Percentiles rank a stretch among this genome's conserved stretches.
Evolutionary conservation across 2,113 vertebrate genomes (phyloP).

Genomic region (Nematolebias whitei): DNA sequence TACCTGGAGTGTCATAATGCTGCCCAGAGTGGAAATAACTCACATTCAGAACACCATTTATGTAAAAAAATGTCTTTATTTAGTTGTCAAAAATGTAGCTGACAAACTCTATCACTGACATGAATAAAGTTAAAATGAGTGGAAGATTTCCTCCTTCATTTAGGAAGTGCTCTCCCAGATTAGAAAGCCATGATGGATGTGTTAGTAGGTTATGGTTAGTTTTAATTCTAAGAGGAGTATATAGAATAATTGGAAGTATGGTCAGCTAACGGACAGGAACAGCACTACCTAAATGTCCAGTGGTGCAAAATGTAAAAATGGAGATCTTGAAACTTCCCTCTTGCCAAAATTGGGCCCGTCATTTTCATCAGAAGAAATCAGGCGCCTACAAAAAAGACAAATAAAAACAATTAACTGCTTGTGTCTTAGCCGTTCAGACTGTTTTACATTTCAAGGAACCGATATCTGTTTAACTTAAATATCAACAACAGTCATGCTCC

Average conservation of each 20-base stretch:
- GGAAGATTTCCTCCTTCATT: conserved; percentile 16
- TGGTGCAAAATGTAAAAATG: neutral
- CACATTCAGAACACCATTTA: conserved; percentile 51
- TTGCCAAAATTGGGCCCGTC: conserved; percentile 3
- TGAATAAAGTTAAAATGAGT: conserved; percentile 35
- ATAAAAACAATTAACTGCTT: neutral
- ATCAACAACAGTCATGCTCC: neutral
- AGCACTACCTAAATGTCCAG: neutral
- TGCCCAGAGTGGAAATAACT: conserved; percentile 60
- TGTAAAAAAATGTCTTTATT: conserved; percentile 59
- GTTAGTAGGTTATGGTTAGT: no score
- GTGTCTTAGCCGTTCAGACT: neutral
- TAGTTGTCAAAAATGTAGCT: conserved; percentile 53
- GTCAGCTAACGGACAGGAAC: neutral
- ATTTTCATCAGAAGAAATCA: neutral
- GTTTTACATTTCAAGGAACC: neutral
- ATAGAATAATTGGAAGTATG: neutral
- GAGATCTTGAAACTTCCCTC: conserved; percentile 7
- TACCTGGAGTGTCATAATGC: conserved; percentile 42
- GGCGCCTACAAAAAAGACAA: conserved; percentile 41
- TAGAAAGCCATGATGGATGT: neutral
- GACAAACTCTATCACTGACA: conserved; percentile 51
- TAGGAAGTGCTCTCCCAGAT: conserved; percentile 2
- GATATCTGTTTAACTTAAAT: neutral
- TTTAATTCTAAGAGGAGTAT: conserved; percentile 6